Conservation (phyloP, 2,888 invertebrate genomes). For the Tridacna crocea region DNA sequence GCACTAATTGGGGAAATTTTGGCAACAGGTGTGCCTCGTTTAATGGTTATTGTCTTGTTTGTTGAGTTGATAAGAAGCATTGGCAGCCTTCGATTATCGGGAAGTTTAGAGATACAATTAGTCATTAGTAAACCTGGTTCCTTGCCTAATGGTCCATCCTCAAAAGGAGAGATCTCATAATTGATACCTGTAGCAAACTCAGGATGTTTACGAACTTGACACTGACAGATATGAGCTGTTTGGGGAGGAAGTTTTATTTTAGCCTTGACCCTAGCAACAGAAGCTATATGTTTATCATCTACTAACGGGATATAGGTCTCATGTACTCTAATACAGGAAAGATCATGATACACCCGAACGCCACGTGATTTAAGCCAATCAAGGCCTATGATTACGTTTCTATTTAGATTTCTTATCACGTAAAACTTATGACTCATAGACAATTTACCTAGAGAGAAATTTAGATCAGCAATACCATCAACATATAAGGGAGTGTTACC, state of each 20-base stretch:
- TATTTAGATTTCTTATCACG: conserved; percentile 27
- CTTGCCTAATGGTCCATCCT: not conserved
- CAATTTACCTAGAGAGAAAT: conserved; percentile 11
- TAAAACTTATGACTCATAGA: conserved; percentile 25
- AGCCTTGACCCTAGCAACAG: not conserved
- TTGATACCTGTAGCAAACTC: not conserved
- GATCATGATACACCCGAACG: conserved; percentile 40
- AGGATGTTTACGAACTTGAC: conserved; percentile 1
- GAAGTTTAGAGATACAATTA: not conserved
- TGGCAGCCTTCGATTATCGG: not conserved
- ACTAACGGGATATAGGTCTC: not conserved
- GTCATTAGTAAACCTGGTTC: not conserved
- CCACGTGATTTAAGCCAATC: conserved; percentile 32
- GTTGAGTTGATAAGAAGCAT: not conserved
- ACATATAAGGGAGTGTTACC: not conserved
- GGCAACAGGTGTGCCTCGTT: conserved; percentile 5
- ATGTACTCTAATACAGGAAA: conserved; percentile 29
- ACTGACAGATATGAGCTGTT: conserved; percentile 1
- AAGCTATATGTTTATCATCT: not conserved
- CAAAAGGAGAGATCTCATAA: conserved; percentile 1
- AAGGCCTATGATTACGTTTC: conserved; percentile 34
- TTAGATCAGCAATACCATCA: conserved; percentile 18
- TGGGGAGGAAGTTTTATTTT: not conserved
- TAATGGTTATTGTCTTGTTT: not conserved
- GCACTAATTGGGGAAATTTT: not conserved